Evolutionary conservation across 2,797 vertebrate genomes (phyloP).

Genomic region (Psittacula derbiana): DNA sequence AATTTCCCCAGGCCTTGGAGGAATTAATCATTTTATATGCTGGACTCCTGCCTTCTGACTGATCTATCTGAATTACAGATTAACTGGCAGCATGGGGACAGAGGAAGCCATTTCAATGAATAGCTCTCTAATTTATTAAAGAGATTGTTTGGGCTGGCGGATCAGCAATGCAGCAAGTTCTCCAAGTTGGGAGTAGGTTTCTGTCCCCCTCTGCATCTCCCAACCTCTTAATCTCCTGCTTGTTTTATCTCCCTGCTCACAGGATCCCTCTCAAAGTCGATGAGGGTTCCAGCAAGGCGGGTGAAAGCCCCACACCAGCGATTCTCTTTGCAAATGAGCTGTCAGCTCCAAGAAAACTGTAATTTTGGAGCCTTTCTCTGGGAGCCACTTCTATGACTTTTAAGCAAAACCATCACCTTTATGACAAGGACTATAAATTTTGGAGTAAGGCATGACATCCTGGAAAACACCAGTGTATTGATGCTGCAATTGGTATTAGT

Average conservation of each 20-base stretch:
- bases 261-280: not conserved
- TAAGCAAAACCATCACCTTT: not conserved
- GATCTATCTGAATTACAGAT: slow-evolving; percentile 76
- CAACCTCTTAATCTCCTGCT: not conserved
- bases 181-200: not conserved
- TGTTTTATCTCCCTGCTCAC: not conserved
- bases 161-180: not conserved
- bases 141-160: slow-evolving; percentile 48
- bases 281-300: not conserved
- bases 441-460: not conserved
- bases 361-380: not conserved
- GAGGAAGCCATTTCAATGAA: slow-evolving; percentile 71
- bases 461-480: not conserved
- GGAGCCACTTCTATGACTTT: not conserved
- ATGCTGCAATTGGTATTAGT: not conserved
- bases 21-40: slow-evolving; percentile 65
- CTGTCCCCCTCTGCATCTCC: not conserved
- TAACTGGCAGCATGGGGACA: slow-evolving; percentile 59
- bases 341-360: not conserved
- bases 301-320: not conserved
- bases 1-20: slow-evolving; percentile 22
- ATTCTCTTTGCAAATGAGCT: not conserved
- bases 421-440: not conserved
- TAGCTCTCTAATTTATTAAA: slow-evolving; percentile 69
- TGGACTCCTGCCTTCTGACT: slow-evolving; percentile 64